Percentiles rank a stretch among this genome's conserved stretches.
phyloP scores from a whole-genome alignment of 2,888 invertebrate species.

The Erebia aethiops region DNA sequence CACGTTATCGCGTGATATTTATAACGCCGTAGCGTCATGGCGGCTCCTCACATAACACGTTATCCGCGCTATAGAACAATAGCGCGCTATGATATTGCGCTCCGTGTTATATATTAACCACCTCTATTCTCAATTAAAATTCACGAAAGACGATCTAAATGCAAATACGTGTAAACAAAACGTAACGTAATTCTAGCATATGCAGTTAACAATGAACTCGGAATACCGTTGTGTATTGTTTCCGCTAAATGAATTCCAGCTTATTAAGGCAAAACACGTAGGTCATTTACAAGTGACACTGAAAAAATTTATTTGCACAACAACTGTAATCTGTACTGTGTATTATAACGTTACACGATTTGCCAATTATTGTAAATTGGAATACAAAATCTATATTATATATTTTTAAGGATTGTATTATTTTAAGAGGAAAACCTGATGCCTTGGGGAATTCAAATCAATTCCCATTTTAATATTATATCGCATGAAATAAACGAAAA shows the following conservation, averaged over 20 bases:
- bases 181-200: conserved; percentile 43
- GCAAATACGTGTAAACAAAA: conserved; percentile 67
- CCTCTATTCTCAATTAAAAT: conserved; percentile 65
- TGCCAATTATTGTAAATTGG: background rate
- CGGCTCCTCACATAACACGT: too few species aligned
- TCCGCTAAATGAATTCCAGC: conserved; percentile 31
- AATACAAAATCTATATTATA: too few species aligned
- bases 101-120: too few species aligned
- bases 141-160: conserved; percentile 64
- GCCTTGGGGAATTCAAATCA: too few species aligned
- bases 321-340: background rate
- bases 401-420: too few species aligned
- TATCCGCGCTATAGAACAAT: too few species aligned
- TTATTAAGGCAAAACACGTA: conserved; percentile 22
- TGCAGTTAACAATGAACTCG: conserved; percentile 33
- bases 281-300: conserved; percentile 7
- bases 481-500: too few species aligned
- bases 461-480: too few species aligned
- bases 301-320: conserved; percentile 17
- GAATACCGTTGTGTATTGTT: conserved; percentile 29
- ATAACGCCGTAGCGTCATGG: too few species aligned
- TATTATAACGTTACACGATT: conserved; percentile 19
- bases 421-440: too few species aligned
- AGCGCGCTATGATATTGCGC: too few species aligned
- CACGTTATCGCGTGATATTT: too few species aligned